A percentile compares a stretch with the other conserved stretches of the same genome.
Conservation (phyloP, 1,140 invertebrate species). For the Drosophila ambigua region DNA sequence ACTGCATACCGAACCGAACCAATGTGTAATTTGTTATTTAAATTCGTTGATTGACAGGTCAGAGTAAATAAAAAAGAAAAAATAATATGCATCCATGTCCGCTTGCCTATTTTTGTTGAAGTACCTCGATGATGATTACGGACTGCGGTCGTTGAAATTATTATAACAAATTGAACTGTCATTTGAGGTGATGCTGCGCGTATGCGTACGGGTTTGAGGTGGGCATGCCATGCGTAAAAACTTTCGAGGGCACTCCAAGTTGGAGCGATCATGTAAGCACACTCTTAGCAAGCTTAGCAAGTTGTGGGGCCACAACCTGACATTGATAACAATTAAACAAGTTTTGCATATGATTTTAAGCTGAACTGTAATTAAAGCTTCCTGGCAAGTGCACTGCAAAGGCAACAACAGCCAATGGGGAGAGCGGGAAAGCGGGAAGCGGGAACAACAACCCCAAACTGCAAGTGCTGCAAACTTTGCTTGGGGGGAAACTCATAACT, state of each 20-base stretch:
- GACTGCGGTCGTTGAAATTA: too few species aligned
- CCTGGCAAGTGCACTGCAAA: slow-evolving; percentile 55
- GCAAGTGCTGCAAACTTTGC: slow-evolving; percentile 57
- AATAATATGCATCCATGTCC: too few species aligned
- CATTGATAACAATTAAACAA: slow-evolving; percentile 76
- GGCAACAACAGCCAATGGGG: slow-evolving; percentile 30
- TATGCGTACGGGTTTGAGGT: too few species aligned
- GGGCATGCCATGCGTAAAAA: neutral
- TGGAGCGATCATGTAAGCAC: neutral
- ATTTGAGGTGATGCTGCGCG: too few species aligned
- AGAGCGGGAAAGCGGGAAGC: neutral
- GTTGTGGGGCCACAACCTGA: slow-evolving; percentile 27
- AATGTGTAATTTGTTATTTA: too few species aligned
- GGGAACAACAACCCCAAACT: slow-evolving; percentile 30
- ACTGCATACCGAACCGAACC: too few species aligned
- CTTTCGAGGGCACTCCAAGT: slow-evolving; percentile 5
- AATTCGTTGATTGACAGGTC: too few species aligned
- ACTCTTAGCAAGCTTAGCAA: neutral
- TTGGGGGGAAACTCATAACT: slow-evolving; percentile 66
- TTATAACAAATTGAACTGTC: too few species aligned
- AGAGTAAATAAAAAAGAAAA: too few species aligned
- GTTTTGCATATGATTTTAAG: slow-evolving; percentile 79
- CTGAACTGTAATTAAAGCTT: slow-evolving; percentile 79
- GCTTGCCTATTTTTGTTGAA: too few species aligned
- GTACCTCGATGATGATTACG: too few species aligned